Evolutionary conservation across 1,140 invertebrate species (phyloP), one percentile per base, ranked within the genome.

Genomic region (Dinoponera quadriceps): DNA sequence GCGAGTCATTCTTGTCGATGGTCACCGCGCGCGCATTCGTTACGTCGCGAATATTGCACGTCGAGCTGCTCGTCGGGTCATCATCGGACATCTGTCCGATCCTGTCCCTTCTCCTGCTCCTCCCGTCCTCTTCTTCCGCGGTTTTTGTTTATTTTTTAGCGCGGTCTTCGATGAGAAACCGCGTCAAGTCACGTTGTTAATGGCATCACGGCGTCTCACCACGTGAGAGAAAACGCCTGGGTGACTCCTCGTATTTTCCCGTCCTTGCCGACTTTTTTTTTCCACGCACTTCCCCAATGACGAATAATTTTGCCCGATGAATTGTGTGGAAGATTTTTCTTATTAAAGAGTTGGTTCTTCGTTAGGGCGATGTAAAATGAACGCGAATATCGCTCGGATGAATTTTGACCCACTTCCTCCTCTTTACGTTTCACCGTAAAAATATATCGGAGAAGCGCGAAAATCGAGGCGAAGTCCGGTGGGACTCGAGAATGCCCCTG

Each of bases 1-100:
- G 59, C 38, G 75, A 80, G 69, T 55, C 51, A 69, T 71, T 80
- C 54, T 57, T 57, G 51, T 80, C 51, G 25, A 80, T 80, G 75
- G 75, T 80, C 75, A 78, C 63, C 69, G 4, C 65, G 65, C 75
- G 65, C 51, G 22, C 44, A 7, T 7, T 44, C 38, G 51, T 78
- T 68, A 55, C 22, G 29, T 51, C 51, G 49, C 75, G 20, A 78
- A 57, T 68, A 69, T 69, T 55, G 27, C 51, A 74, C 25, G 20
- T 55, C 49, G 29, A 4, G 29, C 33, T 68, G 49, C 51, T 13
- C 44, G 51, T 20, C 33, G 29, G 27, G 20, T 22, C 51, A 29
- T 57, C 22, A 55, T 78, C 59, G 60, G 51, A 25, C 29, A 55
- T 25, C 20, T 65, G 60, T 66, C 27, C n/a, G 9, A 65, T 51